Evolutionary conservation across 2,797 vertebrate species (phyloP).

Genomic region (Pangasius djambal): DNA sequence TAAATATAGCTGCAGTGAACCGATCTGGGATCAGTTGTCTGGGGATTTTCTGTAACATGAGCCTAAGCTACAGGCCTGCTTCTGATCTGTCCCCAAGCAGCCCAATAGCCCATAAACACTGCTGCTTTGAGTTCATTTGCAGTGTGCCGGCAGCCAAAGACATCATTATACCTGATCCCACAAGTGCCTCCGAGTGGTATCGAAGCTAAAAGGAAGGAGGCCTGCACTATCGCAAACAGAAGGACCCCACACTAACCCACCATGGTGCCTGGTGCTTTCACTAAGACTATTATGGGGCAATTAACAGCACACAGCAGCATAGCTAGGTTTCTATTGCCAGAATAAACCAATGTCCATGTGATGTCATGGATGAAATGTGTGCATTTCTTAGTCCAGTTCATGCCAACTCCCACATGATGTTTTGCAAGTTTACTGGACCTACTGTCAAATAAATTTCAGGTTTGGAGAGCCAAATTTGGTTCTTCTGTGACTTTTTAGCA

Average conservation of each 20-base stretch:
- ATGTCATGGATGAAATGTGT: slow-evolving; percentile 57
- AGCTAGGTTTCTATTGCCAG: slow-evolving; percentile 27
- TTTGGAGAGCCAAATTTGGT: not conserved
- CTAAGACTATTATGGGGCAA: slow-evolving; percentile 64
- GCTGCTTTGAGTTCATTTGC: slow-evolving; percentile 59
- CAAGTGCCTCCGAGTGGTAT: slow-evolving; percentile 51
- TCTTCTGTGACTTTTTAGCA: not conserved
- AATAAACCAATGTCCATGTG: slow-evolving; percentile 52
- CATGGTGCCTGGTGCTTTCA: slow-evolving; percentile 62
- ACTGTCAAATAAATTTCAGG: not conserved
- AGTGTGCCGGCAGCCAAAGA: slow-evolving; percentile 54
- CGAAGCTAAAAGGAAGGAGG: slow-evolving; percentile 47
- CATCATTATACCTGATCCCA: slow-evolving; percentile 59
- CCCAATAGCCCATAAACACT: slow-evolving; percentile 56
- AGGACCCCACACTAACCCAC: slow-evolving; percentile 52
- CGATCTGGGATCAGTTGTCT: slow-evolving; percentile 53
- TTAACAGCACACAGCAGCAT: slow-evolving; percentile 62
- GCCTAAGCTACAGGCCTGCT: slow-evolving; percentile 55
- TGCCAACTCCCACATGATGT: slow-evolving; percentile 23
- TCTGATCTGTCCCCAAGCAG: slow-evolving; percentile 58
- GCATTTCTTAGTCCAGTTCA: slow-evolving; percentile 13
- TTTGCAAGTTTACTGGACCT: slow-evolving; percentile 13
- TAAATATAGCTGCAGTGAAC: slow-evolving; percentile 31
- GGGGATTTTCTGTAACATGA: slow-evolving; percentile 51
- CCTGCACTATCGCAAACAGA: slow-evolving; percentile 56